These are phyloP conservation scores for Tenthredo livida DNA, from an alignment of 2,888 invertebrate species.

Conservation along the genomic window DNA sequence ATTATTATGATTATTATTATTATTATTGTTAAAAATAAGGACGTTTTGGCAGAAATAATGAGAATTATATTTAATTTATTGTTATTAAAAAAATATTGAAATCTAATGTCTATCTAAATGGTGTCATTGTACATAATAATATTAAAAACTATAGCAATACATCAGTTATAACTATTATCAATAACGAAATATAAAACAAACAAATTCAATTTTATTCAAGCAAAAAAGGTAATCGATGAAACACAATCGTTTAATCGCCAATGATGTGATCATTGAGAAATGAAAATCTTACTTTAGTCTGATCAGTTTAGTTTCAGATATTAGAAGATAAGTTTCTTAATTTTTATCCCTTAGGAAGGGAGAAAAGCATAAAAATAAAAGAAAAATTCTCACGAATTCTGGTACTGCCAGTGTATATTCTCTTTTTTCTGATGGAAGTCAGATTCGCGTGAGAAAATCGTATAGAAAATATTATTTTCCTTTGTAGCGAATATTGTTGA, in stretches of 20 bases:
- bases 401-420: background rate
- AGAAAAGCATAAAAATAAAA: background rate
- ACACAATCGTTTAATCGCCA: slow-evolving; percentile 31
- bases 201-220: slow-evolving; percentile 2
- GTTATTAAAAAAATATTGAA: slow-evolving; percentile 66
- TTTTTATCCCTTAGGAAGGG: background rate
- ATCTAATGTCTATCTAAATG: slow-evolving; percentile 70
- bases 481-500: background rate
- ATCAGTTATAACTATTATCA: slow-evolving; percentile 56
- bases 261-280: background rate
- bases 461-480: background rate
- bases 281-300: background rate
- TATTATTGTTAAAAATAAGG: slow-evolving; percentile 61
- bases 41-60: slow-evolving; percentile 62
- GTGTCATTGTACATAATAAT: slow-evolving; percentile 76
- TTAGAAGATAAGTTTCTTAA: background rate
- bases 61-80: slow-evolving; percentile 75
- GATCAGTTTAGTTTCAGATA: background rate
- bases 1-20: slow-evolving; percentile 54
- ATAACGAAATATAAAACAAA: slow-evolving; percentile 55
- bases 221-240: slow-evolving; percentile 25
- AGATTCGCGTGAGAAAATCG: background rate
- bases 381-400: background rate
- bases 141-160: slow-evolving; percentile 59
- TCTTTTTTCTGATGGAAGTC: background rate